Evolutionary conservation across 2,888 invertebrate genomes (phyloP).

Genomic region (Rutpela maculata): DNA sequence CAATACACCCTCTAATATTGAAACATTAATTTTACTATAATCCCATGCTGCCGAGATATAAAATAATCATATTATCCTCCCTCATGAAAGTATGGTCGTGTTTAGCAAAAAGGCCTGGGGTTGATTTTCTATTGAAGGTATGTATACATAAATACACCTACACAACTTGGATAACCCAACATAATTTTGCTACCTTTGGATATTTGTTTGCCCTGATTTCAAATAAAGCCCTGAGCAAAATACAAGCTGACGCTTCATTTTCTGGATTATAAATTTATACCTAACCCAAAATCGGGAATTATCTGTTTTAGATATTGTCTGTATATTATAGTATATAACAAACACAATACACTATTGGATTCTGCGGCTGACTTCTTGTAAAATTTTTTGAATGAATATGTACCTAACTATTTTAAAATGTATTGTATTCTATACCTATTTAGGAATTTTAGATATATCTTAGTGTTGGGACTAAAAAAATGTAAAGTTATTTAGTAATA

Average conservation of each 20-base stretch:
- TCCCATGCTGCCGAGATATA: neutral
- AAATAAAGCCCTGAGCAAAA: neutral
- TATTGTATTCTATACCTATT: too few species aligned
- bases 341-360: too few species aligned
- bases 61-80: neutral
- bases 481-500: too few species aligned
- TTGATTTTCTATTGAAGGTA: neutral
- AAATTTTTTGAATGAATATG: too few species aligned
- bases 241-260: neutral
- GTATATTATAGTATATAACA: too few species aligned
- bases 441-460: too few species aligned
- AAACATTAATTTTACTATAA: neutral
- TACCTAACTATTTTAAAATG: too few species aligned
- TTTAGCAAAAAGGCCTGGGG: neutral
- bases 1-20: neutral
- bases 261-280: neutral
- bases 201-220: neutral
- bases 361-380: too few species aligned
- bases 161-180: neutral
- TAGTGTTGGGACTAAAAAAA: too few species aligned
- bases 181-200: neutral
- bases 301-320: too few species aligned
- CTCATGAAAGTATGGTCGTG: neutral
- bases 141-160: constrained; percentile 1
- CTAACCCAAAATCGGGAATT: neutral